Percentiles rank a stretch among this genome's conserved stretches.
These are phyloP conservation scores for Aspidiotus destructor DNA, from an alignment of 2,888 invertebrate species.

Conservation along the genomic window DNA sequence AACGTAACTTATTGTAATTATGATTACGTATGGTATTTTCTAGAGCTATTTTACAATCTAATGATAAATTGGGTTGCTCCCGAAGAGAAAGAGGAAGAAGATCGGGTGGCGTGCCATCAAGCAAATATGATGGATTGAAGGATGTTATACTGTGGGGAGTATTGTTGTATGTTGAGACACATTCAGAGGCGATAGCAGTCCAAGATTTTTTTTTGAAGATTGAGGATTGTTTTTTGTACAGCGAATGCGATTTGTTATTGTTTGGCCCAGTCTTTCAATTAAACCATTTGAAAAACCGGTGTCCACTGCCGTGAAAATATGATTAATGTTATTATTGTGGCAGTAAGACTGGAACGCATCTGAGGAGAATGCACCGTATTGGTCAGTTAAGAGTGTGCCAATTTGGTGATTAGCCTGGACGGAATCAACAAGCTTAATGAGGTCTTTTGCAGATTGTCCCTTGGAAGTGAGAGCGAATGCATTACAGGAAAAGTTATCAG, in stretches of 20 bases:
- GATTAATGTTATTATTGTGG: background rate
- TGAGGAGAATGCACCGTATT: background rate
- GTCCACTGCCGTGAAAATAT: slow-evolving; percentile 36
- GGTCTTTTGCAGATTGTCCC: background rate
- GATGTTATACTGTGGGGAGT: background rate
- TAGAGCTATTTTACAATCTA: slow-evolving; percentile 3
- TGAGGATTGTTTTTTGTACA: background rate
- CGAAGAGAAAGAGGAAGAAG: background rate
- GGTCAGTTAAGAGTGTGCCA: background rate
- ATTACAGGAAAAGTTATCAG: background rate
- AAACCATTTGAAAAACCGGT: slow-evolving; percentile 36
- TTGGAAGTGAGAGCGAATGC: background rate
- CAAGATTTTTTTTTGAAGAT: slow-evolving; percentile 17
- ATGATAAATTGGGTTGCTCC: background rate
- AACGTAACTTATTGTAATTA: background rate
- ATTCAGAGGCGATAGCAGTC: slow-evolving; percentile 36
- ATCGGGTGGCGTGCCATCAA: background rate
- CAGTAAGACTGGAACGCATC: background rate
- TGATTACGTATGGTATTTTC: background rate
- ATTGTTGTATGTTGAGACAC: slow-evolving; percentile 13
- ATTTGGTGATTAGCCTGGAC: background rate
- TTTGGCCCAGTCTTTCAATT: slow-evolving; percentile 35
- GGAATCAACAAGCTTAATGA: background rate
- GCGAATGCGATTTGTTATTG: slow-evolving; percentile 24
- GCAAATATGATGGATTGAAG: background rate